Conservation (phyloP, 2,113 vertebrate species). For the Pelecanus crispus region DNA sequence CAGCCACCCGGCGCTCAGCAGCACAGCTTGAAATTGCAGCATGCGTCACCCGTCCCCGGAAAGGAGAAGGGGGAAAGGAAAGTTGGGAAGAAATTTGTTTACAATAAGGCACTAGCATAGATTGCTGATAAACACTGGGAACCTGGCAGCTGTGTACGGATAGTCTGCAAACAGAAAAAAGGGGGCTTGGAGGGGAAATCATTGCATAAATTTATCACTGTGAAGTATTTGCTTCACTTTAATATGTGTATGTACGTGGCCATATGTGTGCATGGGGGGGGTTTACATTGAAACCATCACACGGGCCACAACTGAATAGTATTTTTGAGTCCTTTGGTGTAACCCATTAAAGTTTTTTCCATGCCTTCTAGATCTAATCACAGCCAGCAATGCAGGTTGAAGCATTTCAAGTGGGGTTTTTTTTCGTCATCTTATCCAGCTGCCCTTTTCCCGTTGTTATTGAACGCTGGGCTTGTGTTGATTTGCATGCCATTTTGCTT, state of each 20-base stretch:
- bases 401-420: background rate
- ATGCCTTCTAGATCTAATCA: slow-evolving; percentile 12
- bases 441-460: slow-evolving; percentile 66
- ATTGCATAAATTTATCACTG: background rate
- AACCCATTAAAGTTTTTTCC: slow-evolving; percentile 17
- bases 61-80: background rate
- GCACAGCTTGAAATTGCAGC: background rate
- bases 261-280: rapidly evolving
- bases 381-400: slow-evolving; percentile 20
- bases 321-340: background rate
- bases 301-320: background rate
- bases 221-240: background rate
- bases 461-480: slow-evolving; percentile 55
- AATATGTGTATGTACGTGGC: rapidly evolving
- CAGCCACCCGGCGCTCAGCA: background rate
- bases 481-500: slow-evolving; percentile 80
- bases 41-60: rapidly evolving
- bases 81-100: rapidly evolving
- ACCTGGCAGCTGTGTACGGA: rapidly evolving
- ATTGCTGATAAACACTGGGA: background rate
- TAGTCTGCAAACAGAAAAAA: background rate
- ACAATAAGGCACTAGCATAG: rapidly evolving
- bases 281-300: rapidly evolving
- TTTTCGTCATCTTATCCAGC: background rate
- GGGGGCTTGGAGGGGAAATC: background rate